These are phyloP conservation scores for Monochamus alternatus DNA, from an alignment of 2,888 invertebrate species.

Conservation along the genomic window DNA sequence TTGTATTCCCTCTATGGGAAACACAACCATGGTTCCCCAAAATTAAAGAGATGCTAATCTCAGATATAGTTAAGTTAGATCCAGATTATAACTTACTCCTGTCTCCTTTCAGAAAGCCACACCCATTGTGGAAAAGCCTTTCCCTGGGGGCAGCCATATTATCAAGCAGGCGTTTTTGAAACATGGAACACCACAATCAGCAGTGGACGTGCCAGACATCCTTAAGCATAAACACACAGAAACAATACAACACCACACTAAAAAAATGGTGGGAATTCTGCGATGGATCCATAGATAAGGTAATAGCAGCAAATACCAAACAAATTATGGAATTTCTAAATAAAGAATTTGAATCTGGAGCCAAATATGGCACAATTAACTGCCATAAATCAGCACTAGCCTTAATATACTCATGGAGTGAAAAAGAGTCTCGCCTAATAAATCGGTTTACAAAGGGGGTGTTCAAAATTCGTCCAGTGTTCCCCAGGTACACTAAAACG, in stretches of 20 bases:
- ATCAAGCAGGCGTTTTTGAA: not conserved
- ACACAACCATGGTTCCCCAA: constrained; percentile 3
- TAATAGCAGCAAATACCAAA: no score
- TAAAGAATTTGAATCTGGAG: no score
- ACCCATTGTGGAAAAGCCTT: not conserved
- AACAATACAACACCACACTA: not conserved
- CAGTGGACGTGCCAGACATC: not conserved
- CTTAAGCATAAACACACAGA: not conserved
- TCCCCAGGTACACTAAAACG: no score
- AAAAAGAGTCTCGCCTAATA: no score
- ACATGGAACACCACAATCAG: not conserved
- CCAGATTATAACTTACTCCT: not conserved
- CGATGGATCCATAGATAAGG: not conserved
- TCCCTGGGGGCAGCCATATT: not conserved
- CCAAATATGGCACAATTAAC: no score
- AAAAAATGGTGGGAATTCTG: not conserved
- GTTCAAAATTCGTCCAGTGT: no score
- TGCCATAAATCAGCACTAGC: no score
- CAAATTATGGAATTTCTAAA: no score
- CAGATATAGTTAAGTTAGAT: not conserved
- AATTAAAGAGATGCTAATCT: not conserved
- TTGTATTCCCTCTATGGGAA: not conserved
- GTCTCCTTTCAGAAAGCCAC: not conserved
- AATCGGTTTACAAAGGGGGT: no score
- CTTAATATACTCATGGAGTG: no score